Evolutionary conservation across 2,113 vertebrate species (phyloP), one percentile per base, ranked within the genome.

Genomic region (Procavia capensis): DNA sequence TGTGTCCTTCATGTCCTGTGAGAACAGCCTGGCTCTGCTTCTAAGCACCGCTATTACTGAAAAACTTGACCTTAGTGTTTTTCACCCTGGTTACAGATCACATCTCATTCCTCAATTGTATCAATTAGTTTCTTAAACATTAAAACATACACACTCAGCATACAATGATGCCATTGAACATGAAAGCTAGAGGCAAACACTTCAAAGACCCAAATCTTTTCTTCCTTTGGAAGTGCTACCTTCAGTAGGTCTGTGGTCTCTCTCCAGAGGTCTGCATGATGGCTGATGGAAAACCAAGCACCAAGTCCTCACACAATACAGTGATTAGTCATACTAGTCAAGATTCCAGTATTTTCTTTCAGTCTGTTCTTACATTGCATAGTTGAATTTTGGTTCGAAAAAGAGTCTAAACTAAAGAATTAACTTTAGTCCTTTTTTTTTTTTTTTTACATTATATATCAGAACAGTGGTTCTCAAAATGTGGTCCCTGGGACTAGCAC

Each of bases 381-480:
- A 31, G 9, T 43, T 31, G 70, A 19, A 5, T 74, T 22, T 86
- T 36, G 11, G 36, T 34, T 50, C 50, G 36, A 88, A 72, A 0
- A 68, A 45, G 29, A 13, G 25, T 29, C 3, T 47, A 13, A 6
- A 6, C 2, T 13, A 47, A 39, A 31, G 11, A 36, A 43, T 31
- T 41, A 63, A 31, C 27, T 16, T 39, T 39, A 8, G 16, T 36
- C 8, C 34, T 79, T 82, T 34, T 39, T 2, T 29, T 25, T 72
- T 72, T 72, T 22, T 0, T 20, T 64, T 31, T 36, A 50, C 6
- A 2, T 2, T 22, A 4, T 6, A 1, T 0, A 1, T 11, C 2
- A 5, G 27, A 24, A 50, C 6, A 31, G 45, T 41, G 39, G 11
- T 63, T 82, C 14, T 81, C 31, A 11, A 78, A 83, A 0, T 31